Percentiles rank a stretch among this genome's conserved stretches.
Evolutionary conservation across 2,113 vertebrate species (phyloP).

Genomic region (Rattus rattus): DNA sequence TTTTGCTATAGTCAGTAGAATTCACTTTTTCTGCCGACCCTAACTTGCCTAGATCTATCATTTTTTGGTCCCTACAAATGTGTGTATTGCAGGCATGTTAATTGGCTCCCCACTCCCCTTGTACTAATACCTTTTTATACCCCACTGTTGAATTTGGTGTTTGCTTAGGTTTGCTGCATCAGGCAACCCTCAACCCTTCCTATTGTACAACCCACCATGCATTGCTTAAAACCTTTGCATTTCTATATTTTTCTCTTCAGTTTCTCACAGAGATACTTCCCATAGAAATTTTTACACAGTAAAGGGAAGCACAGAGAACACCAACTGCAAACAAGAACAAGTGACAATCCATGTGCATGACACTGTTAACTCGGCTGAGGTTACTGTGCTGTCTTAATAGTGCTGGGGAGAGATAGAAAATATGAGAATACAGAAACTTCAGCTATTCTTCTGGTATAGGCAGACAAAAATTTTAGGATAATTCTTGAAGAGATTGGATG

Average conservation of each 20-base stretch:
- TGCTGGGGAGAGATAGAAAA: neutral
- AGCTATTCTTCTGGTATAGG: neutral
- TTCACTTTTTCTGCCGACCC: neutral
- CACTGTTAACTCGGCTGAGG: neutral
- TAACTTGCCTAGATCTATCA: neutral
- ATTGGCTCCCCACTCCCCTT: neutral
- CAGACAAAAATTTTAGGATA: neutral
- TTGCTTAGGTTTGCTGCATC: neutral
- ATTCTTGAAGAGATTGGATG: neutral
- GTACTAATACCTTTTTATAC: neutral
- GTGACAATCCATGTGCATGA: too few relatives aligned
- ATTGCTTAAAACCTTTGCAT: neutral
- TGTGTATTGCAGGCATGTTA: neutral
- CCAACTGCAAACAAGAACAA: neutral
- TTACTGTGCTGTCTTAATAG: neutral
- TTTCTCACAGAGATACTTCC: conserved; percentile 13
- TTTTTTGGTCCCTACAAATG: neutral
- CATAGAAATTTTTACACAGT: neutral
- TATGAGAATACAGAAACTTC: neutral
- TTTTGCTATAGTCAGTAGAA: neutral
- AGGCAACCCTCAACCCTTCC: neutral
- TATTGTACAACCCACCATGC: neutral
- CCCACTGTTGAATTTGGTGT: neutral
- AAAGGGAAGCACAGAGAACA: neutral
- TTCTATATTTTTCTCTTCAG: neutral